Base-by-base conservation (phyloP, 2,113 vertebrate genomes). In the Aphyosemion australe region DNA sequence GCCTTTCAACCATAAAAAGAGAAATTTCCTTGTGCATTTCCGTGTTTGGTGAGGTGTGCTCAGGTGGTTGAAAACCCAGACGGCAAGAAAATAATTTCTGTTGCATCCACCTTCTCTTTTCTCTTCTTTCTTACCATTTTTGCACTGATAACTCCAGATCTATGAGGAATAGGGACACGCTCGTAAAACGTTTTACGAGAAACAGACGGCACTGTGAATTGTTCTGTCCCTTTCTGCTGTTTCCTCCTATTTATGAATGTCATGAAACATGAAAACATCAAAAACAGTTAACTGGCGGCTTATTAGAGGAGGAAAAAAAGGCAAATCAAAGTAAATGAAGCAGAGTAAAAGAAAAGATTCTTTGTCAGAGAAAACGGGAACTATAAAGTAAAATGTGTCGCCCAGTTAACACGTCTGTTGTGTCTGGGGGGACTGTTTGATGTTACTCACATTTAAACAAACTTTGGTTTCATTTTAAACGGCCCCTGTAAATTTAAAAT, bases 101-200 rank as follows among this genome's bases (percentile, higher is more conserved):
- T 26, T 26, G 26, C 26, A 26, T 26, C 26, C 26, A 26, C 5
- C 26, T 26, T 26, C 26, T 26, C 26, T 37, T 10, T 5, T 37
- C 34, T 37, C 34, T 32, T 32, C 32, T 37, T 37, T 37, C 34
- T 5, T 10, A 3, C 9, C 34, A 37, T 51, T 63, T 71, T 79
- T 50, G 59, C 65, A 80, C 72, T 49, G 54, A 72, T 61, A 64
- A 78, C 43, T 72, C 8, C 12, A 37, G 16, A 18, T 81, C 65
- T 68, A 16, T 47, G 46, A 54, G 59, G 37, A 69, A 47, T 72
- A 67, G 80, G 66, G 74, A 80, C 53, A 69, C 6, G 9, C 66
- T 76, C 37, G 20, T 76, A 72, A 71, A 84, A 61, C 4, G 3
- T 55, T 83, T 85, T 76, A 74, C 63, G 39, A 62, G 70, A 66